A percentile compares a stretch with the other conserved stretches of the same genome.
phyloP scores from a whole-genome alignment of 2,113 vertebrate species.

The Pogonocichla stellata region DNA sequence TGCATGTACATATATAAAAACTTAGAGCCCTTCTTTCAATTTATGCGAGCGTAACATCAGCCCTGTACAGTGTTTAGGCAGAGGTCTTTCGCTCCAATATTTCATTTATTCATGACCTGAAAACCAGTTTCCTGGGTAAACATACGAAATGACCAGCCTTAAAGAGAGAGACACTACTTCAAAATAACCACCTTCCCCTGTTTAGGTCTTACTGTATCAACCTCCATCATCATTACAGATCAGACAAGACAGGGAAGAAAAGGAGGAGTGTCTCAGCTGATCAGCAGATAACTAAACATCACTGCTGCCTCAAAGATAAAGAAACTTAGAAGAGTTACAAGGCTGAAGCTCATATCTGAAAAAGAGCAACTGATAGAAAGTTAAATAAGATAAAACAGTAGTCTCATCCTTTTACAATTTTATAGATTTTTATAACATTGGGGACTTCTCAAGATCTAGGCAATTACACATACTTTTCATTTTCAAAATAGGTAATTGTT shows the following conservation, averaged over 20 bases:
- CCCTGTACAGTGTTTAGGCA: neutral
- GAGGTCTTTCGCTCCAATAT: neutral
- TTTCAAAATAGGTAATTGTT: neutral
- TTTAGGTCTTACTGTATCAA: neutral
- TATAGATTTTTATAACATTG: neutral
- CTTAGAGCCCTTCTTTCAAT: neutral
- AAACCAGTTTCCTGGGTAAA: accelerated
- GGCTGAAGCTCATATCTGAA: neutral
- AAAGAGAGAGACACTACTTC: neutral
- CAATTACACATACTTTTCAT: neutral
- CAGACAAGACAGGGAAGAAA: neutral
- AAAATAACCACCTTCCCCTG: neutral
- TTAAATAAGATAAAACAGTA: neutral
- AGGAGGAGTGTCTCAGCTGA: neutral
- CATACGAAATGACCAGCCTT: neutral
- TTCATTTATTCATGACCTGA: neutral
- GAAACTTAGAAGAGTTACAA: neutral
- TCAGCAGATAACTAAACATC: neutral
- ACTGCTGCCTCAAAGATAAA: neutral
- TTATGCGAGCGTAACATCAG: neutral
- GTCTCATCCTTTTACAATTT: neutral
- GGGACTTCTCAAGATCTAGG: neutral
- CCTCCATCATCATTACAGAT: neutral
- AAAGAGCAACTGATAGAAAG: neutral
- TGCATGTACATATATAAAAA: neutral